Conservation (phyloP, 2,888 invertebrate species). For the Acanthosepion lycidas region DNA sequence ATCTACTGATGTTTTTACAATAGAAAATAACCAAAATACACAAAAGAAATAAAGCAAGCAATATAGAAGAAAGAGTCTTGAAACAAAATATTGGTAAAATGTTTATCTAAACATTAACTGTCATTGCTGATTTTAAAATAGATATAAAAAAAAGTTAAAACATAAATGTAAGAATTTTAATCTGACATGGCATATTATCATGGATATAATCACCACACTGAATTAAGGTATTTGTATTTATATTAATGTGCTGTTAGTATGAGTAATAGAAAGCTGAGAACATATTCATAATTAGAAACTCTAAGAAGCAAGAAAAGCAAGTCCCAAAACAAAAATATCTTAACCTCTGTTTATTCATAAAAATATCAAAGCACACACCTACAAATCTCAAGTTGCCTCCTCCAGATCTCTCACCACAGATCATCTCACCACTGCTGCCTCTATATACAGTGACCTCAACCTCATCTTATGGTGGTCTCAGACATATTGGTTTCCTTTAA, state of each 20-base stretch:
- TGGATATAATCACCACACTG: not conserved
- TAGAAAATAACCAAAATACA: not conserved
- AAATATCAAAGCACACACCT: conserved; percentile 33
- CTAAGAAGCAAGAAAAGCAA: conserved; percentile 33
- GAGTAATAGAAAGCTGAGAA: not conserved
- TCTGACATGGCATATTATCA: not conserved
- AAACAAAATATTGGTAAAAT: not conserved
- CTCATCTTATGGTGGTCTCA: conserved; percentile 12
- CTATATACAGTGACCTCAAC: conserved; percentile 33
- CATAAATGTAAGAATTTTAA: not conserved
- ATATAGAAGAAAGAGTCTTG: not conserved
- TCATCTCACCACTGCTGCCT: not conserved
- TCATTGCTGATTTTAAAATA: not conserved
- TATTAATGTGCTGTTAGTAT: conserved; percentile 5
- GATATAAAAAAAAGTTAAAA: not conserved
- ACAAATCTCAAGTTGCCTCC: conserved; percentile 11
- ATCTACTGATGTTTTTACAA: not conserved
- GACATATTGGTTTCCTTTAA: conserved; percentile 11
- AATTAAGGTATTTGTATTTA: conserved; percentile 33
- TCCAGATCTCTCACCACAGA: not conserved
- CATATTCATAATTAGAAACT: not conserved
- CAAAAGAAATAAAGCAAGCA: not conserved
- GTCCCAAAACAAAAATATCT: not conserved
- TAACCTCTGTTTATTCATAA: conserved; percentile 33
- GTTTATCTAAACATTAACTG: not conserved